Percentiles rank a stretch among this genome's conserved stretches.
Conservation (phyloP, 23 tunicate species). For the Trididemnum nubilum region DNA sequence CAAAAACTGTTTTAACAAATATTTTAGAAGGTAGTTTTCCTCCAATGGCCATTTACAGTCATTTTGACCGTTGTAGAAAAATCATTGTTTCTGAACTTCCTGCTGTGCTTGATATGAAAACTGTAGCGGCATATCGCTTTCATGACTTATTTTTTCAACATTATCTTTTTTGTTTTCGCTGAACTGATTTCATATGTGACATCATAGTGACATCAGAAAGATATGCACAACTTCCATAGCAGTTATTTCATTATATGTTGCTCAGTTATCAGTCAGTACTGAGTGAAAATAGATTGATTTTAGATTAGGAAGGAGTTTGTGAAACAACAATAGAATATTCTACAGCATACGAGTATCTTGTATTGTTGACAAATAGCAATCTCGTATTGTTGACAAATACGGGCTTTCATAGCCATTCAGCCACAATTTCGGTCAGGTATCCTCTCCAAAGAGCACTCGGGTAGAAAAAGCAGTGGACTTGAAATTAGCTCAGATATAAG, state of each 20-base stretch:
- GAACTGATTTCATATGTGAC: conserved; percentile 9
- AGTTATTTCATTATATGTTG: conserved; percentile 3
- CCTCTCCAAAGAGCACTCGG: conserved; percentile 19
- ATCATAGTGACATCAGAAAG: conserved; percentile 12
- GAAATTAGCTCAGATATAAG: too few relatives aligned
- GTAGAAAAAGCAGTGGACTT: too few relatives aligned
- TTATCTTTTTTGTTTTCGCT: conserved; percentile 11
- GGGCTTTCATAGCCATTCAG: conserved; percentile 25
- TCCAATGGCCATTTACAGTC: conserved; percentile 32
- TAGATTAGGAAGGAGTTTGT: conserved; percentile 22
- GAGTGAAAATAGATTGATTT: neutral
- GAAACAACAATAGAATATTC: conserved; percentile 21
- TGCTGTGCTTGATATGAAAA: conserved; percentile 14
- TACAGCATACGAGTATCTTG: neutral
- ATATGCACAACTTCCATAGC: conserved; percentile 18
- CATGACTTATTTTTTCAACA: conserved; percentile 29
- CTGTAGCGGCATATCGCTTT: neutral
- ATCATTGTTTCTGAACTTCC: conserved; percentile 17
- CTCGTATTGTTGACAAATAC: conserved; percentile 31
- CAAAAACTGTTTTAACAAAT: conserved; percentile 16
- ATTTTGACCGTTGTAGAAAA: conserved; percentile 26
- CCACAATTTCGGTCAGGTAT: neutral
- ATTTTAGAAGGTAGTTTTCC: conserved; percentile 24
- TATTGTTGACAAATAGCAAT: too few relatives aligned
- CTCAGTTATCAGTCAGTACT: conserved; percentile 36